Conservation (phyloP, 1,140 invertebrate genomes). For the Aphaenogaster rudis region DNA sequence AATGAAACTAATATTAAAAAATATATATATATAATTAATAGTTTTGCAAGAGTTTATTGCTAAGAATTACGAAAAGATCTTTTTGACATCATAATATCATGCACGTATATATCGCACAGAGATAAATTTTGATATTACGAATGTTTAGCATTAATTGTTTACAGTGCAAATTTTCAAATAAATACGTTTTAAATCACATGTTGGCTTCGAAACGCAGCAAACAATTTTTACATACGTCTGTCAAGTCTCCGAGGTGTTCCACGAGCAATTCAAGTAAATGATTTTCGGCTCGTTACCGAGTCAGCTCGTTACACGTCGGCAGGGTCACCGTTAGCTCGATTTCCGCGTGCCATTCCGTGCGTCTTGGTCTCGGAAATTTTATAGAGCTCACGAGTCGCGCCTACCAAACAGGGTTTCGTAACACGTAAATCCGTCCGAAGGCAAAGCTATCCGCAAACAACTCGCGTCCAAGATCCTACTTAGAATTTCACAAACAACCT, state of each 20-base stretch:
- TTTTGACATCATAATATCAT: neutral
- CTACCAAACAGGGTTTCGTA: slow-evolving; percentile 26
- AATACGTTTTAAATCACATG: neutral
- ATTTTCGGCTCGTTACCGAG: slow-evolving; percentile 45
- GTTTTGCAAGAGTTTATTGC: neutral
- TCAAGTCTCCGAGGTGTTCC: neutral
- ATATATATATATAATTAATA: neutral
- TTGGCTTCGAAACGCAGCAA: neutral
- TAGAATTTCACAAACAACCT: neutral
- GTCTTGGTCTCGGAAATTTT: slow-evolving; percentile 34
- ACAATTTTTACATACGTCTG: neutral
- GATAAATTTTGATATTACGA: neutral
- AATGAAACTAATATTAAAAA: neutral
- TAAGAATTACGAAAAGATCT: neutral
- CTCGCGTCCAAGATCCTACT: slow-evolving; percentile 3
- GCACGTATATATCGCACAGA: neutral
- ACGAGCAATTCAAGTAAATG: neutral
- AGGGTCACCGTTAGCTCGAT: slow-evolving; percentile 40
- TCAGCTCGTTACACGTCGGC: slow-evolving; percentile 18
- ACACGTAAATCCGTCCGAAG: slow-evolving; percentile 5
- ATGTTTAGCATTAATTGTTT: slow-evolving; percentile 8
- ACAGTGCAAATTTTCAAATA: neutral
- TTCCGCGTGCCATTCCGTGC: slow-evolving; percentile 7
- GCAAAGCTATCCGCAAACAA: slow-evolving; percentile 3
- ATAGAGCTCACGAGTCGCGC: slow-evolving; percentile 25